A percentile compares a stretch with the other conserved stretches of the same genome.
phyloP scores from a whole-genome alignment of 92 coral and sea anemone genomes.

The Montipora capitata region DNA sequence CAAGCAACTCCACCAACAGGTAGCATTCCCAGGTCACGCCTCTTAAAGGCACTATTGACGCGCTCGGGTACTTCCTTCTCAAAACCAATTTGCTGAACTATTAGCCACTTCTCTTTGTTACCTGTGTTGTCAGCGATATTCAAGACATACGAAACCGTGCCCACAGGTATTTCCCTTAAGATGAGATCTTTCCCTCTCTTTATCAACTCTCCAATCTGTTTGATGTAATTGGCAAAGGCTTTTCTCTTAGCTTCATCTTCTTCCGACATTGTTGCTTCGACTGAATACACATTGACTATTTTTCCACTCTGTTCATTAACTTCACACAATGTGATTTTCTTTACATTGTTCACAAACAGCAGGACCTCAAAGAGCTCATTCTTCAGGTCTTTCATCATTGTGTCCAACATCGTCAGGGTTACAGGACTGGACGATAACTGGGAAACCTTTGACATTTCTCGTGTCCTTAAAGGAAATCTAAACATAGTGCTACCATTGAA shows the following conservation, averaged over 20 bases:
- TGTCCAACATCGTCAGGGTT: constrained; percentile 28
- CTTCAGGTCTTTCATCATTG: constrained; percentile 71
- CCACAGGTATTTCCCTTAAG: constrained; percentile 19
- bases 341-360: constrained; percentile 86
- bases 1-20: constrained; percentile 89
- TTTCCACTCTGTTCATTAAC: constrained; percentile 49
- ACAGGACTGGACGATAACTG: constrained; percentile 16
- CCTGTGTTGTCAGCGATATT: constrained; percentile 62
- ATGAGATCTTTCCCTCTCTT: neutral
- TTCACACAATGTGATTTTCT: constrained; percentile 77
- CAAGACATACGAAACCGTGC: constrained; percentile 68
- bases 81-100: constrained; percentile 83
- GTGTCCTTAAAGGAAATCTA: constrained; percentile 80
- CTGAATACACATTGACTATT: constrained; percentile 58
- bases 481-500: constrained; percentile 82
- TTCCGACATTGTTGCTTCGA: constrained; percentile 43
- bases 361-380: constrained; percentile 79
- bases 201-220: constrained; percentile 4
- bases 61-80: constrained; percentile 8
- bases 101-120: constrained; percentile 69
- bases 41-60: constrained; percentile 46
- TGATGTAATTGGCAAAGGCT: constrained; percentile 43
- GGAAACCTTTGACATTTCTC: constrained; percentile 53
- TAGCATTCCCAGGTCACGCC: constrained; percentile 72
- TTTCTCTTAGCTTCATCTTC: constrained; percentile 70